Conservation (phyloP, 2,888 invertebrate genomes). For the Panzeria rudis region DNA sequence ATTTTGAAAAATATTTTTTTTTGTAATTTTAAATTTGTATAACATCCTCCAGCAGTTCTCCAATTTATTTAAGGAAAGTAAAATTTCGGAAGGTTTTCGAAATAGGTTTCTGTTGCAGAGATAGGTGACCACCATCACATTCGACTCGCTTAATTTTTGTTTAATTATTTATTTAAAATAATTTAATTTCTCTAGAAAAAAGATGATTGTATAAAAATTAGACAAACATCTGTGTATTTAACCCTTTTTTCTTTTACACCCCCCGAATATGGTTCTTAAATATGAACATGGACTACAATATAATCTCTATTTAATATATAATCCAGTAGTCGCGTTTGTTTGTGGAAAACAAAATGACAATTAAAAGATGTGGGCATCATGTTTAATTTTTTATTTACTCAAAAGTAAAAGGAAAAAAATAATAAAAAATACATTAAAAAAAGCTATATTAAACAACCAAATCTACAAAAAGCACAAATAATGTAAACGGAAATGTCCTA, state of each 20-base stretch:
- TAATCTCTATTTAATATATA: conserved; percentile 59
- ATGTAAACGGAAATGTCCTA: conserved; percentile 78
- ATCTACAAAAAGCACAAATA: conserved; percentile 61
- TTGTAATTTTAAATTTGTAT: not conserved
- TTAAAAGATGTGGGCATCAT: conserved; percentile 75
- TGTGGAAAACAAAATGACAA: conserved; percentile 72
- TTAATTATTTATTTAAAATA: not conserved
- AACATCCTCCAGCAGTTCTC: too few relatives aligned
- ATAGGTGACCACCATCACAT: too few relatives aligned
- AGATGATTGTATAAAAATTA: not conserved
- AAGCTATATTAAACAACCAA: conserved; percentile 54
- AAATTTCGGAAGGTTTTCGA: not conserved
- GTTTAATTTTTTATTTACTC: conserved; percentile 73
- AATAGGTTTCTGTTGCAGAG: too few relatives aligned
- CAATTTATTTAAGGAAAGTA: too few relatives aligned
- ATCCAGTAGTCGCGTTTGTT: conserved; percentile 59
- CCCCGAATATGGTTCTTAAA: conserved; percentile 36
- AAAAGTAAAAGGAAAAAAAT: conserved; percentile 35
- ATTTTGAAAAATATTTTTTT: not conserved
- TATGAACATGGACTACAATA: conserved; percentile 45
- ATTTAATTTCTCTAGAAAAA: not conserved
- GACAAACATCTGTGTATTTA: conserved; percentile 61
- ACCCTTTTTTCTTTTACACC: conserved; percentile 39
- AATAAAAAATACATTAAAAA: conserved; percentile 41
- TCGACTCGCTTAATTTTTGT: not conserved